Percentiles rank a stretch among this genome's conserved stretches.
These are phyloP conservation scores for Graptemys geographica DNA, from an alignment of 2,797 vertebrate species.

Conservation along the genomic window DNA sequence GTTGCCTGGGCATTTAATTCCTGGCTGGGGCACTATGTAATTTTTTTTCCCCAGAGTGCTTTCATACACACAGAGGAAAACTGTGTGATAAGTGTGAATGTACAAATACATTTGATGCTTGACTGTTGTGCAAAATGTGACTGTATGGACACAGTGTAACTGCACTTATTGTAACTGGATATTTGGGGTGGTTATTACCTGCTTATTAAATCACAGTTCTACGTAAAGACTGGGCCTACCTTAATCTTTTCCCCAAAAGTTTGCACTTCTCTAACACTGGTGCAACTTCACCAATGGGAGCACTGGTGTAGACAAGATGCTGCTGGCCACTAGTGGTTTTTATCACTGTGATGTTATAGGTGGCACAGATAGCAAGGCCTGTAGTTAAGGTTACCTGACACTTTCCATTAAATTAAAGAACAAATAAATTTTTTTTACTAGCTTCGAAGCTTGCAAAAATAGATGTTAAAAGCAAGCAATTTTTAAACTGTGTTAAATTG, in stretches of 20 bases:
- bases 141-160: too few relatives aligned
- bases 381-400: background rate
- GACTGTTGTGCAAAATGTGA: too few relatives aligned
- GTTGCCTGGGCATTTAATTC: background rate
- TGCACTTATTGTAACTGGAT: background rate
- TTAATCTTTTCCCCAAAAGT: background rate
- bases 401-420: background rate
- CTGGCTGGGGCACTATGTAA: background rate
- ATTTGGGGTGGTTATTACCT: background rate
- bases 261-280: background rate
- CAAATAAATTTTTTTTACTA: background rate
- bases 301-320: background rate
- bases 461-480: background rate
- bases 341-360: background rate
- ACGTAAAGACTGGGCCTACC: too few relatives aligned
- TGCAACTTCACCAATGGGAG: background rate
- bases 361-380: background rate
- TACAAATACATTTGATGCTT: too few relatives aligned
- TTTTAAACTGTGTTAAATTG: fast-evolving
- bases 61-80: background rate
- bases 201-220: background rate
- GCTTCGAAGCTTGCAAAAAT: background rate
- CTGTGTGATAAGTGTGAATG: background rate
- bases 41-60: background rate
- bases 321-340: background rate